Base-by-base conservation (phyloP, 2,888 invertebrate species). In the Macrosiphum euphorbiae region DNA sequence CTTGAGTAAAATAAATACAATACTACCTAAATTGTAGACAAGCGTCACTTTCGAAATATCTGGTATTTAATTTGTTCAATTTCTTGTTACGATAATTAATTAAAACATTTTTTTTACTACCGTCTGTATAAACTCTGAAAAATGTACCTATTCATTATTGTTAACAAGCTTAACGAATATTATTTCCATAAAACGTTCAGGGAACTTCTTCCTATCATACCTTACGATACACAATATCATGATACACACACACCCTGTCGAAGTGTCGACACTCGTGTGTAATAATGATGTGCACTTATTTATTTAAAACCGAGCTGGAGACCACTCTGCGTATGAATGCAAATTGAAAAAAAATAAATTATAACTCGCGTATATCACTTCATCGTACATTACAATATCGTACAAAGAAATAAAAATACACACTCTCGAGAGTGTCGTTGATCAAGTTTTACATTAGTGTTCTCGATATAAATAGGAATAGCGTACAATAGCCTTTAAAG, bases 361-460 rank as follows among this genome's bases (percentile, higher is more conserved):
- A 78, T 35, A 78, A 35, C 47, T 47, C 47, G 35, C 35, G 7
- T 8, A 35, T 20, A 78, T 78, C 35, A 20, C 8, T 35, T 35
- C 20, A 78, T 78, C 20, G 8, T 8, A 8, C 20, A n/a, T 20
- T 20, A 20, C 24, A 55, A 8, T 55, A 55, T 55, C 55, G 20
- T 20, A 35, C 2, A 78, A 78, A 78, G 35, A 78, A 78, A 78
- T 35, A 35, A 78, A 78, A 35, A 35, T 78, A 35, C 35, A 35
- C 78, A 41, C 35, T 35, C 35, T 35, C 0, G 0, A 24, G 24
- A 24, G 26, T 78, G 78, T 78, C 78, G 35, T 78, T 35, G 78
- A 41, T 78, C 78, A 78, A 78, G 78, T 78, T 35, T 78, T 78
- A 20, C 78, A 78, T 78, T 78, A 24, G 78, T 78, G 78, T 78